phyloP scores from a whole-genome alignment of 1,140 invertebrate species.

The Drosophila quadrilineata region DNA sequence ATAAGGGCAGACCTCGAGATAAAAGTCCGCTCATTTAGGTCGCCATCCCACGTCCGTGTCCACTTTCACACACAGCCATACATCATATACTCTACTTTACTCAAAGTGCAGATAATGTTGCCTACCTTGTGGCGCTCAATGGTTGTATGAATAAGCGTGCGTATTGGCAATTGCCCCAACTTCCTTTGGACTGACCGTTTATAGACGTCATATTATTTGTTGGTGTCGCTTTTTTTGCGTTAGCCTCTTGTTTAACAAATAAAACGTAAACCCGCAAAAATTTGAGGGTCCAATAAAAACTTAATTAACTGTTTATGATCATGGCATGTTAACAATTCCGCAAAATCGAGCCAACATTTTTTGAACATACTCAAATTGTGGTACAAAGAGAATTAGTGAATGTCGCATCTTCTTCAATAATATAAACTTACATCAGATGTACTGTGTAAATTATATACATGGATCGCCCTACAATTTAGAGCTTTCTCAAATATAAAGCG shows the following conservation, averaged over 20 bases:
- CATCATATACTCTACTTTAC: too few relatives aligned
- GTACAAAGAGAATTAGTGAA: too few relatives aligned
- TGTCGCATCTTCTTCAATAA: too few relatives aligned
- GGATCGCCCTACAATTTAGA: too few relatives aligned
- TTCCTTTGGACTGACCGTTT: slow-evolving; percentile 44
- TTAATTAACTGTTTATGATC: slow-evolving; percentile 79
- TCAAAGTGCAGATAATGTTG: slow-evolving; percentile 36
- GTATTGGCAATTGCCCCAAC: slow-evolving; percentile 29
- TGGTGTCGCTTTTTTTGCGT: too few relatives aligned
- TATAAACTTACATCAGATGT: too few relatives aligned
- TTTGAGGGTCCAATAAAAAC: slow-evolving; percentile 78
- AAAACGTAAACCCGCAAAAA: slow-evolving; percentile 73
- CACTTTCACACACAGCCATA: background rate
- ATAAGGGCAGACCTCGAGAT: slow-evolving; percentile 51
- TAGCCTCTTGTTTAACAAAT: slow-evolving; percentile 69
- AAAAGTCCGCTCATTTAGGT: slow-evolving; percentile 7
- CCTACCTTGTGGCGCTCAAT: slow-evolving; percentile 42
- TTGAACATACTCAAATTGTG: background rate
- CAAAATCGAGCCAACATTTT: slow-evolving; percentile 32
- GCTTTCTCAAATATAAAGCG: slow-evolving; percentile 32
- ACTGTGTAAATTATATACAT: too few relatives aligned
- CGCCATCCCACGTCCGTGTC: background rate
- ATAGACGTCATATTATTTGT: slow-evolving; percentile 75
- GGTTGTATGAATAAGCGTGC: slow-evolving; percentile 38
- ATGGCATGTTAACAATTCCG: slow-evolving; percentile 66